These are phyloP conservation scores for Apogon hyalosoma DNA, from an alignment of 2,797 vertebrate genomes.

Conservation along the genomic window DNA sequence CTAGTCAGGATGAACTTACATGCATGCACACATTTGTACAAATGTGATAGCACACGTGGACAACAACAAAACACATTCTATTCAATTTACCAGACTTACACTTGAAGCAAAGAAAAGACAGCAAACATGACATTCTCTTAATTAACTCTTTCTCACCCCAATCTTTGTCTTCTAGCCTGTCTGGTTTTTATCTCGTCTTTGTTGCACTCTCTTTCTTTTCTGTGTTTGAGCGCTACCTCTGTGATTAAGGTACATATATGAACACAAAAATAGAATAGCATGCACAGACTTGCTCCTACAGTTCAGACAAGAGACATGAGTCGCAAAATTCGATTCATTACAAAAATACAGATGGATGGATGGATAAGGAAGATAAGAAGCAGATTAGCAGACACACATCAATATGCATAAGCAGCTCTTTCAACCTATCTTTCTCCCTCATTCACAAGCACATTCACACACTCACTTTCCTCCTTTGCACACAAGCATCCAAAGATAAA, in stretches of 20 bases:
- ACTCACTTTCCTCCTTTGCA: conserved; percentile 32
- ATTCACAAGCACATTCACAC: conserved; percentile 45
- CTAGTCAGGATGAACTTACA: conserved; percentile 46
- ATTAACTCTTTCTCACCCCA: conserved; percentile 61
- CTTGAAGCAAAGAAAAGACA: conserved; percentile 50
- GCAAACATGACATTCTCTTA: conserved; percentile 53
- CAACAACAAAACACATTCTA: conserved; percentile 45
- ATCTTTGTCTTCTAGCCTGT: conserved; percentile 51
- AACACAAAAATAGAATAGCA: conserved; percentile 58
- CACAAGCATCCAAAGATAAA: conserved; percentile 62
- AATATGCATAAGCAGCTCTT: conserved; percentile 76
- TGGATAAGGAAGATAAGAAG: conserved; percentile 78
- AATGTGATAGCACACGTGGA: conserved; percentile 37
- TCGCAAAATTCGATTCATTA: conserved; percentile 79
- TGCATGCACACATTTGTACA: conserved; percentile 31
- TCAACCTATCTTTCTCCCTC: conserved; percentile 56
- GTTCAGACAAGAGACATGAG: conserved; percentile 68
- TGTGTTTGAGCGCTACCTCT: conserved; percentile 27
- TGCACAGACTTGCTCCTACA: conserved; percentile 41
- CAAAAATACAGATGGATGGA: conserved; percentile 80
- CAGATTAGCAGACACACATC: conserved; percentile 79
- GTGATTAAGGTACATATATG: conserved; percentile 61
- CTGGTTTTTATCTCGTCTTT: conserved; percentile 7
- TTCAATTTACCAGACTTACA: conserved; percentile 56
- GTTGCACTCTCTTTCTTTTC: conserved; percentile 9